Evolutionary conservation across 2,113 vertebrate species (phyloP).

Genomic region (Uria lomvia): DNA sequence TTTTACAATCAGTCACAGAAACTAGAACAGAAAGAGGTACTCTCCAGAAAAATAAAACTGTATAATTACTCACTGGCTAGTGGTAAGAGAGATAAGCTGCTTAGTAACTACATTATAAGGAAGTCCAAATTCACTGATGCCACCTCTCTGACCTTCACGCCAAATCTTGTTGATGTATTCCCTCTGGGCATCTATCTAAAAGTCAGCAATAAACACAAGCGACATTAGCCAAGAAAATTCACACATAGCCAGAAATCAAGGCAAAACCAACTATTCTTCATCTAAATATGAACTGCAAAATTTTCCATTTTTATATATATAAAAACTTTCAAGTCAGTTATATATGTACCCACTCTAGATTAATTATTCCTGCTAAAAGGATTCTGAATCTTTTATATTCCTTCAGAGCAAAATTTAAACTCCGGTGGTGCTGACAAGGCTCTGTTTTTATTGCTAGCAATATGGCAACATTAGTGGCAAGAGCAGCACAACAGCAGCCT

Average conservation of each 20-base stretch:
- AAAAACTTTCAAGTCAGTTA: not conserved
- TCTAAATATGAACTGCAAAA: not conserved
- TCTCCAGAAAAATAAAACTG: not conserved
- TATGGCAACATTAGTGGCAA: not conserved
- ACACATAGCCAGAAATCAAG: not conserved
- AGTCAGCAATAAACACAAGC: not conserved
- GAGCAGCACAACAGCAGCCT: not conserved
- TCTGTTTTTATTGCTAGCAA: not conserved
- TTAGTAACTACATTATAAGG: constrained; percentile 71
- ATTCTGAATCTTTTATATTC: not conserved
- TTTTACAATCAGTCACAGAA: not conserved
- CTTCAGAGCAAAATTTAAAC: not conserved
- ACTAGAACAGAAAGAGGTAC: not conserved
- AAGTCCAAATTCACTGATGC: constrained; percentile 63
- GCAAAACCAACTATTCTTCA: not conserved
- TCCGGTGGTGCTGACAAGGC: not conserved
- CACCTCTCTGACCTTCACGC: constrained; percentile 30
- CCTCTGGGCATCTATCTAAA: constrained; percentile 74
- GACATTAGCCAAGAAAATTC: not conserved
- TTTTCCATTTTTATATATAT: not conserved
- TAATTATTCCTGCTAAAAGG: not conserved
- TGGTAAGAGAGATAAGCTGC: constrained; percentile 74
- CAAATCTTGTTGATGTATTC: constrained; percentile 72
- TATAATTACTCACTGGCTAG: constrained; percentile 56
- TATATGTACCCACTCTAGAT: not conserved